Evolutionary conservation across 2,888 invertebrate genomes (phyloP).

Genomic region (Xanthorhoe designata): DNA sequence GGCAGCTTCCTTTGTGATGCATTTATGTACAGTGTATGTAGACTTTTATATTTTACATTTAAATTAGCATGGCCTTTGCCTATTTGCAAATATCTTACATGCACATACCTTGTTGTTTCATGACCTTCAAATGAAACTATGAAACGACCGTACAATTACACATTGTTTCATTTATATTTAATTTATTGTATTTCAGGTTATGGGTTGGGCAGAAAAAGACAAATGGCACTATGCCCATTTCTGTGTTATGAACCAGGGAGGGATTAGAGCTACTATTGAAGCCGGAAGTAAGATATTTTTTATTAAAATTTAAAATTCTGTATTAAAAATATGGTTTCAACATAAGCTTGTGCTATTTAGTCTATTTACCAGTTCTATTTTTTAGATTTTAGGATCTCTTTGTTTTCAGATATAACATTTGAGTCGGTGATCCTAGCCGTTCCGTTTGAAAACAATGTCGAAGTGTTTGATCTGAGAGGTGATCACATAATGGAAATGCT

Average conservation of each 20-base stretch:
- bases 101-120: too few relatives aligned
- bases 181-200: conserved; percentile 65
- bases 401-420: conserved; percentile 87
- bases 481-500: conserved; percentile 87
- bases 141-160: too few relatives aligned
- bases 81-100: too few relatives aligned
- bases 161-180: too few relatives aligned
- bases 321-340: too few relatives aligned
- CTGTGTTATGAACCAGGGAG: conserved; percentile 88
- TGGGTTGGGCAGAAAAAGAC: conserved; percentile 70
- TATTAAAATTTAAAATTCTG: too few relatives aligned
- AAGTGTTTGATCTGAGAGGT: conserved; percentile 89
- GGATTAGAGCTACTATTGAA: conserved; percentile 87
- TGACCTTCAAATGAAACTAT: too few relatives aligned
- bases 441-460: conserved; percentile 92
- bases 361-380: too few relatives aligned
- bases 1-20: conserved; percentile 91
- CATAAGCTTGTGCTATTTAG: too few relatives aligned
- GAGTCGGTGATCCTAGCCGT: conserved; percentile 88
- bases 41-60: too few relatives aligned
- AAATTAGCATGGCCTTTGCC: too few relatives aligned
- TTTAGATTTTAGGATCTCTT: not conserved
- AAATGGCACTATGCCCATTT: conserved; percentile 89
- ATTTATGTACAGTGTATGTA: conserved; percentile 86
- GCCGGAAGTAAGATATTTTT: conserved; percentile 80